Conservation (phyloP, 2,113 vertebrate species). For the Gobius niger region DNA sequence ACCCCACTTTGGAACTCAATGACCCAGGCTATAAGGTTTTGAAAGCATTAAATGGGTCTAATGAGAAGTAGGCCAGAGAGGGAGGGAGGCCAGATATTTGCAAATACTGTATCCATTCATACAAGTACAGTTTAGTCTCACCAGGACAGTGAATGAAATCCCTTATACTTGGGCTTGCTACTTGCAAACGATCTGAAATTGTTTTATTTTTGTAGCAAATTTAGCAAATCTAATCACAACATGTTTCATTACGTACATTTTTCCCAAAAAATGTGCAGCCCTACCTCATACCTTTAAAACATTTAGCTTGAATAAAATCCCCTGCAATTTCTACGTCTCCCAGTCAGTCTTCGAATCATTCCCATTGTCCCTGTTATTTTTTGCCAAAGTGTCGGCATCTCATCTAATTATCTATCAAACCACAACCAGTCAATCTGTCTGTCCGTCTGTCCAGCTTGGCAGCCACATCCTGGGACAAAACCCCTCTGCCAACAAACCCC, state of each 20-base stretch:
- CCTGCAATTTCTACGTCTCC: background rate
- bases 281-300: background rate
- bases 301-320: background rate
- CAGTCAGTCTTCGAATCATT: constrained; percentile 9
- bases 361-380: constrained; percentile 35
- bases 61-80: background rate
- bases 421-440: constrained; percentile 63
- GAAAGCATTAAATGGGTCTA: background rate
- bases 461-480: constrained; percentile 18
- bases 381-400: constrained; percentile 58
- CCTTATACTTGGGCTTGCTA: background rate
- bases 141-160: background rate
- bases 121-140: background rate
- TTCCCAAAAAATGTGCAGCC: too few species aligned
- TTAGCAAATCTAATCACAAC: too few species aligned
- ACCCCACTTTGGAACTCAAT: too few species aligned
- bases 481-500: constrained; percentile 28
- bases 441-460: constrained; percentile 63
- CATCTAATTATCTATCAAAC: constrained; percentile 69
- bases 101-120: background rate
- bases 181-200: too few species aligned
- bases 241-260: too few species aligned
- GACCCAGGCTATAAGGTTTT: too few species aligned
- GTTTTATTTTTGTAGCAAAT: too few species aligned
- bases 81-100: background rate